These are phyloP conservation scores for Calyptommatus sinebrachiatus DNA, from an alignment of 2,113 vertebrate species.

Conservation along the genomic window DNA sequence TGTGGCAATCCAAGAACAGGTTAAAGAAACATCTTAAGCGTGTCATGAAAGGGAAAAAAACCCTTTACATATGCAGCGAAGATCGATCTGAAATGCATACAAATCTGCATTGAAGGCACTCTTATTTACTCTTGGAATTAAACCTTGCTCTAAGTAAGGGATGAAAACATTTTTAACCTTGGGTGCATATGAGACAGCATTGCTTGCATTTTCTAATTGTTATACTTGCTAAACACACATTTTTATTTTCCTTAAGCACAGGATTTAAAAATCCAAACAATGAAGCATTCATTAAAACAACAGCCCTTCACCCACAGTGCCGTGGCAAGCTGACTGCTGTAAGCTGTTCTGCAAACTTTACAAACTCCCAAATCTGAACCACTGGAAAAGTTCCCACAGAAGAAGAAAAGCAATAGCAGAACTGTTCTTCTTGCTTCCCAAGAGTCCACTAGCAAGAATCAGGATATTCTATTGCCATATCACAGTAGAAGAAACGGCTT, in stretches of 20 bases:
- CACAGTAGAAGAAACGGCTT: not conserved
- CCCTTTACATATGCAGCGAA: constrained; percentile 16
- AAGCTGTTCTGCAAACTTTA: constrained; percentile 10
- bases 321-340: constrained; percentile 40
- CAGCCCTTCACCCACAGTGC: constrained; percentile 28
- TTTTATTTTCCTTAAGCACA: constrained; percentile 31
- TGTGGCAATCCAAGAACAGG: constrained; percentile 41
- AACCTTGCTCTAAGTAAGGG: constrained; percentile 16
- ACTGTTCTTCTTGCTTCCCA: rapidly evolving
- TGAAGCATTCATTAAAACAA: constrained; percentile 34
- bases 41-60: constrained; percentile 26
- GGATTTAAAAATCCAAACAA: constrained; percentile 42
- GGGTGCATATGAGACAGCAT: not conserved
- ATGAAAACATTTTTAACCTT: constrained; percentile 10
- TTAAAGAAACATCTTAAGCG: constrained; percentile 34
- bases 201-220: constrained; percentile 24
- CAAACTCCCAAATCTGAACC: constrained; percentile 67
- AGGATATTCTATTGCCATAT: no score
- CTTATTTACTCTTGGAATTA: constrained; percentile 29
- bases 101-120: not conserved
- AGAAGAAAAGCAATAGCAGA: constrained; percentile 25
- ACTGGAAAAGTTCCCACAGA: constrained; percentile 32
- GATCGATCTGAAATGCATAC: constrained; percentile 20
- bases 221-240: constrained; percentile 35
- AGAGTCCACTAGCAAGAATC: no score